phyloP scores from a whole-genome alignment of 2,113 vertebrate species.

The Thermophis baileyi region DNA sequence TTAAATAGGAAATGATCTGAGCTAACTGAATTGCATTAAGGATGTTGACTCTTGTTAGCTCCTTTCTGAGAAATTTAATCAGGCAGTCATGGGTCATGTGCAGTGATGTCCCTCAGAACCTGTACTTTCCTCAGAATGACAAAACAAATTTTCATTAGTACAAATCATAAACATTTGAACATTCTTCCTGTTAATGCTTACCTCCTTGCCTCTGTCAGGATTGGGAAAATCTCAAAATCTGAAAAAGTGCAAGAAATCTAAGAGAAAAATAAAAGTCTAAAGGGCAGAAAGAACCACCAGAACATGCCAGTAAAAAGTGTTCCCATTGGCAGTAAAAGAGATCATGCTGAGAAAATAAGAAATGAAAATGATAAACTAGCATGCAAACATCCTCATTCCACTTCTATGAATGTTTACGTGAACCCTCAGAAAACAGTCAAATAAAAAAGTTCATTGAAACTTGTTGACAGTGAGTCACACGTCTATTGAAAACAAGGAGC shows the following conservation, averaged over 20 bases:
- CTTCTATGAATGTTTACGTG: neutral
- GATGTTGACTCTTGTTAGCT: neutral
- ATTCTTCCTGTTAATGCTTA: neutral
- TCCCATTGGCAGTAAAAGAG: neutral
- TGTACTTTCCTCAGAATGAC: neutral
- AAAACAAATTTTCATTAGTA: neutral
- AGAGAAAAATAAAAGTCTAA: neutral
- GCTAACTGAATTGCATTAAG: neutral
- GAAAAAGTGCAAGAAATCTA: neutral
- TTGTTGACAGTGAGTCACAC: neutral
- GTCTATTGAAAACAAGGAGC: neutral
- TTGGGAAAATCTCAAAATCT: neutral
- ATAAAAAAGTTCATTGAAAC: neutral
- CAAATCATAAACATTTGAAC: neutral
- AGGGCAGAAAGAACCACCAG: neutral
- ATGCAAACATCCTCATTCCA: neutral
- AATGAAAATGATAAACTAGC: neutral
- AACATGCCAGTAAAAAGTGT: neutral
- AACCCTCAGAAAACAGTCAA: neutral
- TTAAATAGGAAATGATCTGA: neutral
- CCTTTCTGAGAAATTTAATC: constrained; percentile 9
- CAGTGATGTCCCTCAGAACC: neutral
- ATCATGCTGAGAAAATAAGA: neutral
- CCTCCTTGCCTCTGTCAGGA: neutral
- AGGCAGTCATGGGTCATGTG: neutral